phyloP scores from a whole-genome alignment of 2,113 vertebrate genomes.

The Cyprinodon tularosa region DNA sequence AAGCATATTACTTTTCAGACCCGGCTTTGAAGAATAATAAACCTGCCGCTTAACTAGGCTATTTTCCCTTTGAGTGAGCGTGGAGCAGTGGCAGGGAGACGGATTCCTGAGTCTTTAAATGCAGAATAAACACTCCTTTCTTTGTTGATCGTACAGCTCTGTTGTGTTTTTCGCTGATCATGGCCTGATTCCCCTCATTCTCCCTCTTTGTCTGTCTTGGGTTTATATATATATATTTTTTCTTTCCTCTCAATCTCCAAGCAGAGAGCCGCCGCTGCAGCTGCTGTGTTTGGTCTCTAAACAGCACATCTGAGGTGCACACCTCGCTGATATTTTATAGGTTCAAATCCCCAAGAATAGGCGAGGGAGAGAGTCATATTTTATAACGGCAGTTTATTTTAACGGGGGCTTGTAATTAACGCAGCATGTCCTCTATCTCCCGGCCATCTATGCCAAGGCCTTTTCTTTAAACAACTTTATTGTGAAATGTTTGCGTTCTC shows the following conservation, averaged over 20 bases:
- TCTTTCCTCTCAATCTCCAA: constrained; percentile 34
- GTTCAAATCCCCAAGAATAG: constrained; percentile 82
- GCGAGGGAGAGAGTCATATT: constrained; percentile 74
- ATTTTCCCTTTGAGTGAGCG: constrained; percentile 74
- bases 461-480: constrained; percentile 99
- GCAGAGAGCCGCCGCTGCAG: constrained; percentile 63
- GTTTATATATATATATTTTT: too few species aligned
- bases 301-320: constrained; percentile 88
- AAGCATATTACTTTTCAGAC: constrained; percentile 81
- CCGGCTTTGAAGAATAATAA: constrained; percentile 82
- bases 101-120: constrained; percentile 81
- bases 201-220: constrained; percentile 37
- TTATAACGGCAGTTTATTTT: constrained; percentile 98
- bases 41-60: constrained; percentile 75
- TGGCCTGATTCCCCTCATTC: constrained; percentile 24
- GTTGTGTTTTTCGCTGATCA: constrained; percentile 58
- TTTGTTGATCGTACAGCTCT: constrained; percentile 79
- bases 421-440: constrained; percentile 96
- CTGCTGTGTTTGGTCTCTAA: constrained; percentile 81
- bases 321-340: constrained; percentile 94
- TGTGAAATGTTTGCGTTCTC: constrained; percentile 99
- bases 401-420: constrained; percentile 97
- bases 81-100: constrained; percentile 66
- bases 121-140: constrained; percentile 82
- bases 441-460: constrained; percentile 92